Evolutionary conservation across 2,113 vertebrate genomes (phyloP).

Genomic region (Oplegnathus fasciatus): DNA sequence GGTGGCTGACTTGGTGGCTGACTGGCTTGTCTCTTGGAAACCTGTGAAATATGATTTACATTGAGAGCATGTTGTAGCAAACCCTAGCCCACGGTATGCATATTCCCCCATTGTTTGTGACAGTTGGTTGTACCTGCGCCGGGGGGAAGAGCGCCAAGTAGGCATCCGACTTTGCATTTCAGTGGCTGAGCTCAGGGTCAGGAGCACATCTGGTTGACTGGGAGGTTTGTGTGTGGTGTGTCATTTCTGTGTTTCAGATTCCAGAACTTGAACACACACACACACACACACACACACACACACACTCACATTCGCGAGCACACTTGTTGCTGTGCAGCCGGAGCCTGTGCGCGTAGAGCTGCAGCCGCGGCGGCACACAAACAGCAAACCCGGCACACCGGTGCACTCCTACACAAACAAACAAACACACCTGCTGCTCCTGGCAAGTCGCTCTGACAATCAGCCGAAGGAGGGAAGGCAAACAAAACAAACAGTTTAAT

Average conservation of each 20-base stretch:
- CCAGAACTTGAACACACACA: constrained; percentile 33
- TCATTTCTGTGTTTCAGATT: constrained; percentile 63
- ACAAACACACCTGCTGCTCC: constrained; percentile 83
- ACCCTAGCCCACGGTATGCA: constrained; percentile 79
- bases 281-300: constrained; percentile 6
- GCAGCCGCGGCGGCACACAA: constrained; percentile 55
- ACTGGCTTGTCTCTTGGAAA: constrained; percentile 76
- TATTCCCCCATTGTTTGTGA: constrained; percentile 83
- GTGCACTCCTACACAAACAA: constrained; percentile 82
- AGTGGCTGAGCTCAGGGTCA: constrained; percentile 80
- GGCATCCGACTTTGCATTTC: constrained; percentile 83
- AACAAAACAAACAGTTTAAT: constrained; percentile 83
- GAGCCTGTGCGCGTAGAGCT: constrained; percentile 49
- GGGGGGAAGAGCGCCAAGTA: constrained; percentile 60
- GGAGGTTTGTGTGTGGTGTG: constrained; percentile 63
- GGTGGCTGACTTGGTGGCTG: constrained; percentile 74
- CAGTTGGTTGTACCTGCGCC: constrained; percentile 80
- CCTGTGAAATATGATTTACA: constrained; percentile 84
- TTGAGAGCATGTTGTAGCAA: constrained; percentile 83
- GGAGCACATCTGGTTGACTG: constrained; percentile 82
- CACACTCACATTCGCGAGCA: constrained; percentile 21
- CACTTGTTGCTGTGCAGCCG: constrained; percentile 80
- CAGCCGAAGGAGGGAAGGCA: constrained; percentile 77
- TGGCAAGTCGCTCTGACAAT: constrained; percentile 80
- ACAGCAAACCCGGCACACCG: constrained; percentile 65